Percentiles rank a stretch among this genome's conserved stretches.
These are phyloP conservation scores for Steinernema carpocapsae DNA, from an alignment of 2,888 invertebrate genomes.

Conservation along the genomic window DNA sequence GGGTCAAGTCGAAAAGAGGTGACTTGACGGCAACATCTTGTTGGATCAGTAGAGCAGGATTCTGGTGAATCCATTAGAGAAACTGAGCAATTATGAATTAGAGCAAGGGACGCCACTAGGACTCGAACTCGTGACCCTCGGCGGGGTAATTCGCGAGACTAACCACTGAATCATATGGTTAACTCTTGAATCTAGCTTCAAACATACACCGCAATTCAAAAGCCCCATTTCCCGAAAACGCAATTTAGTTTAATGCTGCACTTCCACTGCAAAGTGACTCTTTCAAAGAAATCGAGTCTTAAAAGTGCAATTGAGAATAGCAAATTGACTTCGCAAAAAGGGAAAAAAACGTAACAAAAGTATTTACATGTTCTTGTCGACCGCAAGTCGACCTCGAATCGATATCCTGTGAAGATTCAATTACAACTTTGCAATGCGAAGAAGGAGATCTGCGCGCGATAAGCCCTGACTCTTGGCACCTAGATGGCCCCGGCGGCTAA, in stretches of 20 bases:
- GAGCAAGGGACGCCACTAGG: neutral
- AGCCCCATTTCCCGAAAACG: too few relatives aligned
- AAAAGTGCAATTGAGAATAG: neutral
- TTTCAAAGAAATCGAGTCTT: too few relatives aligned
- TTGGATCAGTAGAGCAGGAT: neutral
- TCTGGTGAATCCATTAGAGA: neutral
- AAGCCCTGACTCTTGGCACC: conserved; percentile 29
- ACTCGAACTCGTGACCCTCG: too few relatives aligned
- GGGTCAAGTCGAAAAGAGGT: conserved; percentile 43
- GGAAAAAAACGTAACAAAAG: too few relatives aligned
- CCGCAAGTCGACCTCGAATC: conserved; percentile 22
- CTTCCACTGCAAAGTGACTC: too few relatives aligned
- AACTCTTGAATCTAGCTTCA: too few relatives aligned
- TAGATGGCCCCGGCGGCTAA: neutral
- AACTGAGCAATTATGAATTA: neutral
- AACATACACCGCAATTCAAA: too few relatives aligned
- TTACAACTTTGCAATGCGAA: conserved; percentile 21
- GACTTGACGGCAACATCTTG: conserved; percentile 4
- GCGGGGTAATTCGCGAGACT: neutral
- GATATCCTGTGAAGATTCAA: conserved; percentile 19
- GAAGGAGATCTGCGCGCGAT: conserved; percentile 17
- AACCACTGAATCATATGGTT: neutral
- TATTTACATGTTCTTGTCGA: neutral
- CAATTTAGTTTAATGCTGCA: too few relatives aligned
- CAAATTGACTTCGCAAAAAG: neutral